Evolutionary conservation across 2,888 invertebrate species (phyloP).

Genomic region (Cynaeus angustus): DNA sequence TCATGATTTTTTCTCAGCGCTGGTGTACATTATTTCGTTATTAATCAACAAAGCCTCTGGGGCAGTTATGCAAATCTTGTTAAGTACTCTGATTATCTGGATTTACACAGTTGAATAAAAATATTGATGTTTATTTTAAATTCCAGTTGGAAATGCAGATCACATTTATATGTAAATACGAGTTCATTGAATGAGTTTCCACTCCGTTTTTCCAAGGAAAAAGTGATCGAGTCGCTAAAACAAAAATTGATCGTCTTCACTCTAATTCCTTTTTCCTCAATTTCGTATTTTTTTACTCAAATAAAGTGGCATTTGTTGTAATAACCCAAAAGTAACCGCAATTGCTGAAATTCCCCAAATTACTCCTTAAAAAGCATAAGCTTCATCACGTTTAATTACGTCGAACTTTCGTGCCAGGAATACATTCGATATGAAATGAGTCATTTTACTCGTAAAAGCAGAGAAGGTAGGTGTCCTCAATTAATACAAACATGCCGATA

Average conservation of each 20-base stretch:
- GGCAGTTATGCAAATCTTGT: slow-evolving; percentile 14
- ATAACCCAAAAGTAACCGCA: too few relatives aligned
- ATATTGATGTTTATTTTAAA: slow-evolving; percentile 28
- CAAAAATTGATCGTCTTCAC: too few relatives aligned
- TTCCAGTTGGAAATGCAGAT: not conserved
- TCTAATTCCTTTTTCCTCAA: too few relatives aligned
- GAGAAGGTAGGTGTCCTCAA: slow-evolving; percentile 17
- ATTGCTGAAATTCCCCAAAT: too few relatives aligned
- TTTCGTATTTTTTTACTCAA: too few relatives aligned
- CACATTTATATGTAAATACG: slow-evolving; percentile 10
- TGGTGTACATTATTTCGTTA: too few relatives aligned
- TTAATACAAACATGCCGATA: slow-evolving; percentile 19
- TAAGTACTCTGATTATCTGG: slow-evolving; percentile 17
- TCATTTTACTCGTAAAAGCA: not conserved
- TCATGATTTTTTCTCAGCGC: not conserved
- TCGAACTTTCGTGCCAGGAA: not conserved
- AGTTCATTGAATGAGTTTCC: not conserved
- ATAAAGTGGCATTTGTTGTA: too few relatives aligned
- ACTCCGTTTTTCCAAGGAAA: too few relatives aligned
- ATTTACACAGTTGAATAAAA: slow-evolving; percentile 6
- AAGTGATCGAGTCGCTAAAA: too few relatives aligned
- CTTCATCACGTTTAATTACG: too few relatives aligned
- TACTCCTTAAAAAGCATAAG: too few relatives aligned
- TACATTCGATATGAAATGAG: slow-evolving; percentile 1
- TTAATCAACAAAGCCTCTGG: slow-evolving; percentile 4